Conservation (phyloP, 2,797 vertebrate genomes). For the Simalia tracyae region DNA sequence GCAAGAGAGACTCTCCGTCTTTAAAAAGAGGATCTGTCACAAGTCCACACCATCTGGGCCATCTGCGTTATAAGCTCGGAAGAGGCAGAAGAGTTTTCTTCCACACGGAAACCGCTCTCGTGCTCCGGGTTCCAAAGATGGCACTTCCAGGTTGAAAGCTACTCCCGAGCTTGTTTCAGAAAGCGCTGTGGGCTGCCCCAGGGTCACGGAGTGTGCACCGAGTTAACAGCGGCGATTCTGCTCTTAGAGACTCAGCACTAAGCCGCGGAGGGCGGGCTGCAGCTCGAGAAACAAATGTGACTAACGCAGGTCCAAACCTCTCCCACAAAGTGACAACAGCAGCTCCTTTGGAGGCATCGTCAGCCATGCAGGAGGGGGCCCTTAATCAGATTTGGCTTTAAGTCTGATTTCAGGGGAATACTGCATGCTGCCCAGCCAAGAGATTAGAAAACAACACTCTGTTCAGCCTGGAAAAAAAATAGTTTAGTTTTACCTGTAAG, state of each 20-base stretch:
- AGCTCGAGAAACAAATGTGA: neutral
- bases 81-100: slow-evolving; percentile 49
- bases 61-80: slow-evolving; percentile 33
- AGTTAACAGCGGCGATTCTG: slow-evolving; percentile 60
- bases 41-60: slow-evolving; percentile 50
- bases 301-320: neutral
- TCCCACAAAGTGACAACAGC: neutral
- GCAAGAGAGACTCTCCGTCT: slow-evolving; percentile 47
- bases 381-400: neutral
- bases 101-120: slow-evolving; percentile 13
- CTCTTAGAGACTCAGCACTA: slow-evolving; percentile 62
- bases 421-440: neutral
- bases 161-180: slow-evolving; percentile 36
- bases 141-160: slow-evolving; percentile 47
- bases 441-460: neutral
- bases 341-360: neutral
- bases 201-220: slow-evolving; percentile 57
- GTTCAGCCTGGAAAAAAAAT: neutral
- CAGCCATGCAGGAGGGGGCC: too few species aligned
- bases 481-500: neutral
- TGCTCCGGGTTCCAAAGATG: slow-evolving; percentile 46
- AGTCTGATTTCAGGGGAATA: neutral
- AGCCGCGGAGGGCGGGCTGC: neutral
- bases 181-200: slow-evolving; percentile 57
- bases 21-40: slow-evolving; percentile 52